These are phyloP conservation scores for Sphyrna mokarran DNA, from an alignment of 2,113 vertebrate species.

Conservation along the genomic window DNA sequence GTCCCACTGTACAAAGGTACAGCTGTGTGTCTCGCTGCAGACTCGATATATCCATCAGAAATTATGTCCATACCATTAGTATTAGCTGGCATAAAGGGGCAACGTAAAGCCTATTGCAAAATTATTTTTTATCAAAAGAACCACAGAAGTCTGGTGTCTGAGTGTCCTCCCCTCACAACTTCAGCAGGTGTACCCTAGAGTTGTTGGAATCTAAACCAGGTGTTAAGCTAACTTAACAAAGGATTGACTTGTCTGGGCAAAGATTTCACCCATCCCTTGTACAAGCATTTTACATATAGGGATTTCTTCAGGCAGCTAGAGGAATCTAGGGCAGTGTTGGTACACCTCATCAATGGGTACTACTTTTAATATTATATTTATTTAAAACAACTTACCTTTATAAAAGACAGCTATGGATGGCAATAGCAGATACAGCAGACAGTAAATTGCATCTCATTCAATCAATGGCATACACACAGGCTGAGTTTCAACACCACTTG, in stretches of 20 bases:
- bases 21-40: neutral
- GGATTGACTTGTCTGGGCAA: neutral
- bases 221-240: neutral
- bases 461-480: neutral
- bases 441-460: neutral
- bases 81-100: neutral
- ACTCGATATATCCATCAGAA: neutral
- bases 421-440: neutral
- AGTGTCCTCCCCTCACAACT: neutral
- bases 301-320: neutral
- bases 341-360: neutral
- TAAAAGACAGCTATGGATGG: neutral
- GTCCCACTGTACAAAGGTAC: conserved; percentile 10
- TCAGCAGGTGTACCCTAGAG: neutral
- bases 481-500: neutral
- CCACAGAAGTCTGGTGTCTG: neutral
- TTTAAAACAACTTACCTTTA: neutral
- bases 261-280: neutral
- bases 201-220: neutral
- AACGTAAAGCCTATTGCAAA: neutral
- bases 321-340: neutral
- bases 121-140: neutral
- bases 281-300: neutral
- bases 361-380: neutral
- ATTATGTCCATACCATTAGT: neutral